Conservation (phyloP, 1,140 invertebrate genomes). For the Antheraea mylitta region DNA sequence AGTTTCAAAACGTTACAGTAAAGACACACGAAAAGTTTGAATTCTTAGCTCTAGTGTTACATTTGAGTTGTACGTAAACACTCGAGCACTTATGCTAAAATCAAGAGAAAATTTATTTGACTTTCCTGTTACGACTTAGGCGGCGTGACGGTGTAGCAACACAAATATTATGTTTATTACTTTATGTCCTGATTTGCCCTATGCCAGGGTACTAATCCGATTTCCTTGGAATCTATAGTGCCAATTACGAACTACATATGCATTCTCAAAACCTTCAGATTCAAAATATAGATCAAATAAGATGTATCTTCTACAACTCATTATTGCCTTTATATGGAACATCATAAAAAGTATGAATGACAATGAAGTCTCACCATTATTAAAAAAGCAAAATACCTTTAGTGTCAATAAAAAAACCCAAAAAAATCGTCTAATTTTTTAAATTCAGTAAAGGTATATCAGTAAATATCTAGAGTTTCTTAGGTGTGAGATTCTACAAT, state of each 20-base stretch:
- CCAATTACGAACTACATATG: not conserved
- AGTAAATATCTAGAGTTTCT: no score
- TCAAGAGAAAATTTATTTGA: slow-evolving; percentile 69
- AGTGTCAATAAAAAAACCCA: no score
- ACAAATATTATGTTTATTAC: slow-evolving; percentile 74
- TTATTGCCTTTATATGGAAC: no score
- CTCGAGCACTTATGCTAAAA: slow-evolving; percentile 63
- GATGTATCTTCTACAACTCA: no score
- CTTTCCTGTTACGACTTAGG: slow-evolving; percentile 68
- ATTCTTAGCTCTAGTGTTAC: slow-evolving; percentile 58
- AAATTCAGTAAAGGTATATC: no score
- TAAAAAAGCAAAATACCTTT: no score
- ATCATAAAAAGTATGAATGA: no score
- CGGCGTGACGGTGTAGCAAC: slow-evolving; percentile 65
- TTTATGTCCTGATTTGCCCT: not conserved
- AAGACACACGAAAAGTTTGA: slow-evolving; percentile 47
- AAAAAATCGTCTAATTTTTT: no score
- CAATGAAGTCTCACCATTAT: no score
- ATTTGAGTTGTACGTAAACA: slow-evolving; percentile 41
- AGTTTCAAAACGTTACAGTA: not conserved
- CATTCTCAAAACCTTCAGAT: no score
- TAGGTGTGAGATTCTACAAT: no score
- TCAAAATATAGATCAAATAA: no score
- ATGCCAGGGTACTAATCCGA: not conserved
- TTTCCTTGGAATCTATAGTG: not conserved